phyloP scores from a whole-genome alignment of 2,113 vertebrate species.

The Sapajus apella region DNA sequence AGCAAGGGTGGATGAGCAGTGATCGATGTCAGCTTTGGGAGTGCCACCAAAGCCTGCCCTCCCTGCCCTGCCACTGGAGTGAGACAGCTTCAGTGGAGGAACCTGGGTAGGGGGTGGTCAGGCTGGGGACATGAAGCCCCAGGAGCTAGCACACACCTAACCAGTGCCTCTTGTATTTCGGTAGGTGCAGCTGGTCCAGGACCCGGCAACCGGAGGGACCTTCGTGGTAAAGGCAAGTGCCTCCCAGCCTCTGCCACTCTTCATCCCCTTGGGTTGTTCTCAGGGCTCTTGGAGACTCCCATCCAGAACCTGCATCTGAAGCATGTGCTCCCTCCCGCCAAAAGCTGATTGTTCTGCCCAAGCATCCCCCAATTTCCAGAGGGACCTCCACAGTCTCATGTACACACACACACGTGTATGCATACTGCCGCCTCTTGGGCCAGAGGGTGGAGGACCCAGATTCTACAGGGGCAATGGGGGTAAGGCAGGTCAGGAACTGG shows the following conservation, averaged over 20 bases:
- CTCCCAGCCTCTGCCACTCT: neutral
- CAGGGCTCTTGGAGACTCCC: neutral
- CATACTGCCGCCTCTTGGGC: neutral
- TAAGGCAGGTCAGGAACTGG: neutral
- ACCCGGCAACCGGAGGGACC: conserved; percentile 90
- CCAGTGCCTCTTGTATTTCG: conserved; percentile 10
- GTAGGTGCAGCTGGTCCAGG: conserved; percentile 95
- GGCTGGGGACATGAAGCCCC: neutral
- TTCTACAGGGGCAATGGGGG: fast-evolving
- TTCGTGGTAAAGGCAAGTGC: conserved; percentile 95
- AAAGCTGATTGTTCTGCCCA: neutral
- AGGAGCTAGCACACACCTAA: conserved; percentile 27
- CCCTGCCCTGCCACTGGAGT: neutral
- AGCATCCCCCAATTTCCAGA: neutral
- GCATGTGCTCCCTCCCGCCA: neutral
- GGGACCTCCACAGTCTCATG: neutral
- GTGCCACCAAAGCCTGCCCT: neutral
- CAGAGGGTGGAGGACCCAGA: neutral
- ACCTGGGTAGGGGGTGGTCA: neutral
- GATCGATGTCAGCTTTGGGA: neutral
- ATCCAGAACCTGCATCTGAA: neutral
- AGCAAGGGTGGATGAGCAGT: neutral
- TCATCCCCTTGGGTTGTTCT: neutral
- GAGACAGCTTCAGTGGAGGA: neutral
- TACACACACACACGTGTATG: neutral